A percentile compares a stretch with the other conserved stretches of the same genome.
Evolutionary conservation across 2,113 vertebrate genomes (phyloP).

Genomic region (Channa maculata): DNA sequence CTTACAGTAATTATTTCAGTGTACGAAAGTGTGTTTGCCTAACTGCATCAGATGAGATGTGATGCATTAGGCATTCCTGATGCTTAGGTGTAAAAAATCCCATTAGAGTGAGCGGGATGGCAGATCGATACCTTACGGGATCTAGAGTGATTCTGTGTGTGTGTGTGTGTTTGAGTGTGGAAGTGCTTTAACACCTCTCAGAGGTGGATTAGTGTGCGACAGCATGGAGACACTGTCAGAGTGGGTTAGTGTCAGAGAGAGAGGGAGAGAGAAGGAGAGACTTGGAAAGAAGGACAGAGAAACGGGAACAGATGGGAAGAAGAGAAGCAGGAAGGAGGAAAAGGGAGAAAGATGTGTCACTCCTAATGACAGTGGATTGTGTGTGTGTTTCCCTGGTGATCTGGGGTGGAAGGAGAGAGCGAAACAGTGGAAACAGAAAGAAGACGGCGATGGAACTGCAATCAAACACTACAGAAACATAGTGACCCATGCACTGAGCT

Average conservation of each 20-base stretch:
- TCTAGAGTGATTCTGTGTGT: conserved; percentile 79
- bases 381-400: conserved; percentile 31
- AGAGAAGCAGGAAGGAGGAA: not conserved
- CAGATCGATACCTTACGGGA: conserved; percentile 87
- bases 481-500: not conserved
- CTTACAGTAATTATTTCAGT: conserved; percentile 52
- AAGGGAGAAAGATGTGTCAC: conserved; percentile 41
- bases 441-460: not conserved
- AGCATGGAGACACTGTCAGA: conserved; percentile 87
- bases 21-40: conserved; percentile 13
- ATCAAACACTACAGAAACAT: not conserved
- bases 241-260: conserved; percentile 82
- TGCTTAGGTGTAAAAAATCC: conserved; percentile 86
- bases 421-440: conserved; percentile 17
- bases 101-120: conserved; percentile 74
- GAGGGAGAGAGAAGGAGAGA: conserved; percentile 20
- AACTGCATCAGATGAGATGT: conserved; percentile 9
- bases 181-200: conserved; percentile 86
- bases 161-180: conserved; percentile 64
- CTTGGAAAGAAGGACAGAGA: conserved; percentile 11
- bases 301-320: conserved; percentile 26
- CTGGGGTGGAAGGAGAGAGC: conserved; percentile 8
- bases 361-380: not conserved
- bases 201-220: conserved; percentile 91
- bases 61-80: conserved; percentile 75